Evolutionary conservation across 2,888 invertebrate genomes (phyloP), one percentile per base, ranked within the genome.

Genomic region (Synergus laeviventris): DNA sequence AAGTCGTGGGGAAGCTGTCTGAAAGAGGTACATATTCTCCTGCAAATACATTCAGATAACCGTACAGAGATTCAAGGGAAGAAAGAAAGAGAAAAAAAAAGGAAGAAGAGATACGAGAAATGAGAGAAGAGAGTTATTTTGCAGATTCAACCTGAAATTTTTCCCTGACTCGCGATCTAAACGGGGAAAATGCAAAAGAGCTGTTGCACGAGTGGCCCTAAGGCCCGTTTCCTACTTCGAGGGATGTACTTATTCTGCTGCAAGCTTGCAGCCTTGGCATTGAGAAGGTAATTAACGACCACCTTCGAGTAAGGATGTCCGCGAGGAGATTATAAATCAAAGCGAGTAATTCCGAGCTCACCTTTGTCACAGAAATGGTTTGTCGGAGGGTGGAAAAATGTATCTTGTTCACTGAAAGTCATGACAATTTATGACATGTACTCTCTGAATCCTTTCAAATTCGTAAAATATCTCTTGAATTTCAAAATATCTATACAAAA

Each of bases 261-360:
- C 78, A 79, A 77, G 75, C 81, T 74, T 73, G 74, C 49, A 73
- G 74, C 79, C 81, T 81, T 79, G 79, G 75, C 81, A 79, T 77
- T 81, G 79, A 81, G 76, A 77, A 78, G 75, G 79, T 75, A 81
- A 81, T 81, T 81, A 81, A 78, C 78, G 76, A 76, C 79, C 74
- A 74, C 76, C 77, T 77, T 24, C 75, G 76, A 76, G 73, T 76
- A 78, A 42, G 74, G 73, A 74, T 66, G 77, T 75, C 77, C 36
- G 49, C 24, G 78, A 42, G 73, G 49, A 45, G 60, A 76, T 79
- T 78, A 79, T 78, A 78, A 81, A 81, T 81, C 78, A 79, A 81
- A 79, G 38, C 74, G 60, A n/a, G 56, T 24, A 74, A 42, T 36
- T 70, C n/a, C 49, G 5, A 36, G 42, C 16, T 66, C n/a, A 70